Conservation (phyloP, 2,113 vertebrate species). For the Lepisosteus osseus region DNA sequence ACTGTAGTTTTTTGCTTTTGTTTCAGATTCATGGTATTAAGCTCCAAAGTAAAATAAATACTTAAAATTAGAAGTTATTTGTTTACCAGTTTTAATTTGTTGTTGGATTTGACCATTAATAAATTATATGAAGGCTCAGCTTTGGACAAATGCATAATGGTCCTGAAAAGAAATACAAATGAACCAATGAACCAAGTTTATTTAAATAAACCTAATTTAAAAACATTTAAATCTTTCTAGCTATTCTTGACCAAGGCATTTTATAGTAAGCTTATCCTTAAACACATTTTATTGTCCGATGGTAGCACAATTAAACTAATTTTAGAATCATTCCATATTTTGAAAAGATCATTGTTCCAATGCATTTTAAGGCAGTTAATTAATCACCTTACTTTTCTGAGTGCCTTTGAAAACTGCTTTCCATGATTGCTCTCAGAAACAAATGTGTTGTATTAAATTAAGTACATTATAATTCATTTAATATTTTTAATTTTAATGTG, state of each 20-base stretch:
- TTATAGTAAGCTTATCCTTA: constrained; percentile 39
- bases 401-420: constrained; percentile 50
- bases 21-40: too few species aligned
- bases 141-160: too few species aligned
- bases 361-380: constrained; percentile 45
- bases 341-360: constrained; percentile 19
- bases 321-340: not conserved
- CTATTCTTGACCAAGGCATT: constrained; percentile 43
- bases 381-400: constrained; percentile 52
- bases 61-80: too few species aligned
- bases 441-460: constrained; percentile 59
- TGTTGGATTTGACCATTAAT: too few species aligned
- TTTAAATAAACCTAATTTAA: too few species aligned
- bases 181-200: too few species aligned
- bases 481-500: not conserved
- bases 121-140: too few species aligned
- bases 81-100: too few species aligned
- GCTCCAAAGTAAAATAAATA: too few species aligned
- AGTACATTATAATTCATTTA: constrained; percentile 52
- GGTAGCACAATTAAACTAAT: constrained; percentile 5
- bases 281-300: constrained; percentile 13
- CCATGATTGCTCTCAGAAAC: constrained; percentile 50
- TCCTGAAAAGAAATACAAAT: too few species aligned
- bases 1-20: too few species aligned
- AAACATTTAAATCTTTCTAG: constrained; percentile 28